Conservation (phyloP, 2,113 vertebrate genomes). For the Engraulis encrasicolus region DNA sequence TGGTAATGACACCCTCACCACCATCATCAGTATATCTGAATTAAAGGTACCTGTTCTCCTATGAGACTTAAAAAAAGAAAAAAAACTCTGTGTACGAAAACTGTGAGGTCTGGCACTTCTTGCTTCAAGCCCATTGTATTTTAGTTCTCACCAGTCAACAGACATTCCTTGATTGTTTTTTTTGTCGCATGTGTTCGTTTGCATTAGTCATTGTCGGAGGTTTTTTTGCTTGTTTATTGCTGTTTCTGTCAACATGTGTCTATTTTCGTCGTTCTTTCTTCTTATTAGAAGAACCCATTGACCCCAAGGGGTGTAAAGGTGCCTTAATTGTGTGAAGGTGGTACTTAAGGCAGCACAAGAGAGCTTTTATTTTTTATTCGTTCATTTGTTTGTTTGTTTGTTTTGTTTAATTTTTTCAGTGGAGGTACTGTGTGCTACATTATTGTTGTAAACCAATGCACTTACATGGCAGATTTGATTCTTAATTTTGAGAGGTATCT, state of each 20-base stretch:
- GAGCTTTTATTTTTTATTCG: slow-evolving; percentile 32
- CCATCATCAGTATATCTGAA: background rate
- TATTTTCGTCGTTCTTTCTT: slow-evolving; percentile 65
- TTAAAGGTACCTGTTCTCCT: background rate
- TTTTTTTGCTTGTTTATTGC: slow-evolving; percentile 52
- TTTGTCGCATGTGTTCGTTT: slow-evolving; percentile 47
- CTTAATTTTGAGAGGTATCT: background rate
- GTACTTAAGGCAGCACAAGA: slow-evolving; percentile 64
- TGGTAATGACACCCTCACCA: background rate
- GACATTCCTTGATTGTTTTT: slow-evolving; percentile 65
- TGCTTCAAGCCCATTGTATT: background rate
- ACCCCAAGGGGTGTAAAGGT: slow-evolving; percentile 75
- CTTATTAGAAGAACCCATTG: slow-evolving; percentile 81
- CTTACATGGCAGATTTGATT: slow-evolving; percentile 71
- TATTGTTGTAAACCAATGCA: slow-evolving; percentile 71
- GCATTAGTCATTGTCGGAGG: slow-evolving; percentile 47
- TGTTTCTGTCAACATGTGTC: slow-evolving; percentile 56
- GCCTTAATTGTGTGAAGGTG: slow-evolving; percentile 79
- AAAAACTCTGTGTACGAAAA: background rate
- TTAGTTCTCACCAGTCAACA: slow-evolving; percentile 31
- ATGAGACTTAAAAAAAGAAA: background rate
- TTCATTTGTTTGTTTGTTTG: slow-evolving; percentile 4
- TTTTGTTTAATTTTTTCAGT: slow-evolving; percentile 56
- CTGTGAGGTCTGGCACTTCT: slow-evolving; percentile 17
- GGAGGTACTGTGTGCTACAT: slow-evolving; percentile 64